Percentiles rank a stretch among this genome's conserved stretches.
phyloP scores from a whole-genome alignment of 2,113 vertebrate species.

The Rhizomys pruinosus region DNA sequence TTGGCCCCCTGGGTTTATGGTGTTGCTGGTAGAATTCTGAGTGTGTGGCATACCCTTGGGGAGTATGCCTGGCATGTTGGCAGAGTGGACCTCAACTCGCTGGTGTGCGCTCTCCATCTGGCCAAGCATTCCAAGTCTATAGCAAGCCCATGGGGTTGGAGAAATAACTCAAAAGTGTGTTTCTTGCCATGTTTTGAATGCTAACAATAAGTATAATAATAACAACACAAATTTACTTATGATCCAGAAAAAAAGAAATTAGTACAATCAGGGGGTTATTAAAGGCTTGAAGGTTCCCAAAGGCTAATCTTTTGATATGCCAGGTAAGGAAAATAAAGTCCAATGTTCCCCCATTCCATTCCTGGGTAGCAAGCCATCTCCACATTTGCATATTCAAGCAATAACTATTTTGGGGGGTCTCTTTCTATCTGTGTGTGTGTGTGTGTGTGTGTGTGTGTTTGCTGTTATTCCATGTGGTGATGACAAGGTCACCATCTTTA shows the following conservation, averaged over 20 bases:
- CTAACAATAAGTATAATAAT: not conserved
- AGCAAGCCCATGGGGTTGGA: not conserved
- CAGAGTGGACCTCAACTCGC: rapidly evolving
- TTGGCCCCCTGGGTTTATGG: not conserved
- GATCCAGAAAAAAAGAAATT: not conserved
- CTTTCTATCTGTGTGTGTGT: too few relatives aligned
- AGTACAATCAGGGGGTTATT: not conserved
- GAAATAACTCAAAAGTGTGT: not conserved
- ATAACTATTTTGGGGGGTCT: not conserved
- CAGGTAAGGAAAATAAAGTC: not conserved
- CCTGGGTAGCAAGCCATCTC: not conserved
- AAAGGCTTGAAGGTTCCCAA: not conserved
- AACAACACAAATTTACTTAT: not conserved
- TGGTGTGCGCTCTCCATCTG: not conserved
- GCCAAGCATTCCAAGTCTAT: not conserved
- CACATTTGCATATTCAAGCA: not conserved
- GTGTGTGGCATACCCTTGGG: not conserved
- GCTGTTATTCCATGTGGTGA: not conserved
- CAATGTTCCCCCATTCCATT: not conserved
- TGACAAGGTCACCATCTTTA: not conserved
- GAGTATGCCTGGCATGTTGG: rapidly evolving
- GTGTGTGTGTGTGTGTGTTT: not conserved
- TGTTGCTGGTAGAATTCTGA: not conserved
- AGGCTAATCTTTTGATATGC: not conserved
- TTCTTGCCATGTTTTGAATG: not conserved